Base-by-base conservation (phyloP, 2,888 invertebrate genomes). In the Cotesia congregata region DNA sequence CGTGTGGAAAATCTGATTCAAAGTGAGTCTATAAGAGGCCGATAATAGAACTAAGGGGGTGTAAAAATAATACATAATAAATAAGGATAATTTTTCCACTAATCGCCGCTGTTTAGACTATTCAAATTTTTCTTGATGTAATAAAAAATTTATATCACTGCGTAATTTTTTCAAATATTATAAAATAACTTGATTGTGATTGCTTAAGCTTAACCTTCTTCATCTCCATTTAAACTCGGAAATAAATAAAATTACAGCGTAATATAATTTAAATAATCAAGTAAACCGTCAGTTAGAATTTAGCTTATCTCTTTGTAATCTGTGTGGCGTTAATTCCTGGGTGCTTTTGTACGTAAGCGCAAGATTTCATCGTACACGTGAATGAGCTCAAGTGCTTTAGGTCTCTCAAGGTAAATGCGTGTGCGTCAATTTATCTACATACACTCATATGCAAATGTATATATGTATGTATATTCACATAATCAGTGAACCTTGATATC, bases 361-460 rank as follows among this genome's bases (percentile, higher is more conserved):
- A 74, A 72, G 61, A 74, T 67, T 77, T 76, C 62, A 65, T 72
- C 67, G 17, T 9, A 65, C 74, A 75, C 67, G 62, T 61, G 67
- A 20, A 62, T 60, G 72, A 72, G 60, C 15, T 72, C 12, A 39
- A 72, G 68, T 68, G 61, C 69, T 65, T 65, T 20, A 20, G 64
- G 70, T 17, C 61, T 61, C 41, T 38, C 62, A 20, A 41, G 40
- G 39, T 15, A 39, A 40, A 39, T 59, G 50, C 38, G 20, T 15
- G 30, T 67, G 15, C 59, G 41, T 67, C 50, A 5, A 73, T n/a
- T 12, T 20, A 20, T 41, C 7, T n/a, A 39, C n/a, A 9, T 20
- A 73, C 17, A 68, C 9, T 6, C 5, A 68, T 41, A 12, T 40
- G 68, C 41, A 30, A 41, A 20, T 17, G 40, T 30, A 30, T 30